phyloP scores from a whole-genome alignment of 2,113 vertebrate genomes.

The Ciconia maguari region DNA sequence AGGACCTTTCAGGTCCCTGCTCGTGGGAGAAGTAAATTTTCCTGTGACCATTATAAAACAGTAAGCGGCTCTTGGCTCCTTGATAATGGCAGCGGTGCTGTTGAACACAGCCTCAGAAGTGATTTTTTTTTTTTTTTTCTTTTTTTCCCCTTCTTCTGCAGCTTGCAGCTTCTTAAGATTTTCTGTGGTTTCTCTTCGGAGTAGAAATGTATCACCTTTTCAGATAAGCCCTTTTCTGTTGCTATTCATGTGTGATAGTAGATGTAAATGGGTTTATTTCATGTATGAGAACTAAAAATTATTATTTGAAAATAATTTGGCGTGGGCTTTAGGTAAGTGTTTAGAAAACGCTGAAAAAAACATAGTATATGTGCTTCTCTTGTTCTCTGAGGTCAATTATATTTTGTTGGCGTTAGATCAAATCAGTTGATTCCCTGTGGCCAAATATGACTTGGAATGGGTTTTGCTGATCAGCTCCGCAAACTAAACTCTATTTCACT shows the following conservation, averaged over 20 bases:
- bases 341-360: not conserved
- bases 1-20: constrained; percentile 72
- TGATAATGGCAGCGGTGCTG: not conserved
- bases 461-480: not conserved
- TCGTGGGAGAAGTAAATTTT: constrained; percentile 83
- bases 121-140: not conserved
- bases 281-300: not conserved
- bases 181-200: not conserved
- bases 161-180: not conserved
- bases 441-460: not conserved
- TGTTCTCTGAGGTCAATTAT: not conserved
- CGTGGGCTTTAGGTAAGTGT: not conserved
- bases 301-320: not conserved
- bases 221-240: not conserved
- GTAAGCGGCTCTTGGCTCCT: constrained; percentile 74
- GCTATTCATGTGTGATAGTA: not conserved
- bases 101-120: not conserved
- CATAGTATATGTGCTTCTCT: not conserved
- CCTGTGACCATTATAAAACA: constrained; percentile 84
- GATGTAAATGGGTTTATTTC: not conserved
- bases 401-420: not conserved
- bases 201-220: not conserved
- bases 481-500: not conserved
- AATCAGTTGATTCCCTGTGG: not conserved
- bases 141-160: not conserved